A percentile compares a stretch with the other conserved stretches of the same genome.
These are phyloP conservation scores for Meloidogyne exigua DNA, from an alignment of 1,140 invertebrate species.

Conservation along the genomic window DNA sequence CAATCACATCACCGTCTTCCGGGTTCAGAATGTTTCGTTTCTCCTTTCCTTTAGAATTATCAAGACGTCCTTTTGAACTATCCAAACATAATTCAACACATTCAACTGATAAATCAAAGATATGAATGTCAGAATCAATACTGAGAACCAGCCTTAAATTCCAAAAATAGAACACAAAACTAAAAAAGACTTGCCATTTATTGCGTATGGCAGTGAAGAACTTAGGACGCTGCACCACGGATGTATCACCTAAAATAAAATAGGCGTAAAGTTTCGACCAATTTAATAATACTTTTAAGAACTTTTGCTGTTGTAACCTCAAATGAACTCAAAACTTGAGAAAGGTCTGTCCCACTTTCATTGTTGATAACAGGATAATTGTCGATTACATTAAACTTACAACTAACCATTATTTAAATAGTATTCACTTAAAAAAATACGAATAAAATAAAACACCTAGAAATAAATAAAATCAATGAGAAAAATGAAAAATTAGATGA, in stretches of 20 bases:
- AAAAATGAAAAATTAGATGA: no score
- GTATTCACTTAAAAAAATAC: no score
- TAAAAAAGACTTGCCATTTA: conserved; percentile 16
- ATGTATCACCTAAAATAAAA: conserved; percentile 16
- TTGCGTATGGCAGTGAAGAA: conserved; percentile 18
- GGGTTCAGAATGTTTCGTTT: conserved; percentile 1
- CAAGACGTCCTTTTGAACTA: conserved; percentile 8
- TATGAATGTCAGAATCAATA: conserved; percentile 23
- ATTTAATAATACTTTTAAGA: conserved; percentile 6
- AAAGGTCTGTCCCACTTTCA: neutral
- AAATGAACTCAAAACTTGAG: conserved; percentile 13
- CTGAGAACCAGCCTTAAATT: conserved; percentile 22
- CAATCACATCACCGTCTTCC: conserved; percentile 15
- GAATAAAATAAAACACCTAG: no score
- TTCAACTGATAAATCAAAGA: conserved; percentile 31
- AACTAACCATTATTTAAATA: neutral
- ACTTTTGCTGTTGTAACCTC: conserved; percentile 23
- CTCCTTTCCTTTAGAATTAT: conserved; percentile 12
- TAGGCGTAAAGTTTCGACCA: neutral
- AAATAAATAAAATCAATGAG: no score
- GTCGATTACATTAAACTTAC: conserved; percentile 10
- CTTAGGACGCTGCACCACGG: neutral
- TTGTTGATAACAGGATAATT: neutral
- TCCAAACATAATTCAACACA: conserved; percentile 20
- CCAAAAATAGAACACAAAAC: neutral